These are phyloP conservation scores for Menidia menidia DNA, from an alignment of 2,797 vertebrate species.

Conservation along the genomic window DNA sequence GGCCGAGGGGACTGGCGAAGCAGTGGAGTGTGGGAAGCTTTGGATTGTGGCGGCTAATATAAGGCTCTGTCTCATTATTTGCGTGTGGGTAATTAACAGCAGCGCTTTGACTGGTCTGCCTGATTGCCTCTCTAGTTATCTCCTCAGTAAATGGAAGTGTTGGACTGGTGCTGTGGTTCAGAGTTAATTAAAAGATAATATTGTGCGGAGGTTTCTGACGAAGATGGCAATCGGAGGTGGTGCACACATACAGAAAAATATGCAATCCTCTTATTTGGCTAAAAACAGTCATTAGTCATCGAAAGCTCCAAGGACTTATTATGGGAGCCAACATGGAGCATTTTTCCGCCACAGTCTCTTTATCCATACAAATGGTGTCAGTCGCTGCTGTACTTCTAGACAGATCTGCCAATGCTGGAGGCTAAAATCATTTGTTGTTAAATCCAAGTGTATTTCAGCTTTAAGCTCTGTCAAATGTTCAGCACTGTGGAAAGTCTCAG, in stretches of 20 bases:
- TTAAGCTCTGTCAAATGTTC: neutral
- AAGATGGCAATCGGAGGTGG: constrained; percentile 67
- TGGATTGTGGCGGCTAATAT: constrained; percentile 83
- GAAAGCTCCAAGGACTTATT: constrained; percentile 14
- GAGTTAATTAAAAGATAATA: constrained; percentile 88
- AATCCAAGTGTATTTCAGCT: constrained; percentile 2
- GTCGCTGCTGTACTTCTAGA: constrained; percentile 13
- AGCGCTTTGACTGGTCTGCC: constrained; percentile 74
- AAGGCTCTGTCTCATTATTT: constrained; percentile 82
- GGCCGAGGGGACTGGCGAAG: constrained; percentile 68
- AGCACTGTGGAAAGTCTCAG: neutral
- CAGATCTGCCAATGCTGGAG: neutral
- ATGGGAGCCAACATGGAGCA: constrained; percentile 10
- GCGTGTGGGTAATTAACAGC: constrained; percentile 84
- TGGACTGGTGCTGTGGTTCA: constrained; percentile 78
- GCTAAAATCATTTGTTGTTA: neutral
- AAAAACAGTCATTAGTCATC: constrained; percentile 31
- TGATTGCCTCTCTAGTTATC: constrained; percentile 85
- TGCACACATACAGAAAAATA: constrained; percentile 36
- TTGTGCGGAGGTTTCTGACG: constrained; percentile 68
- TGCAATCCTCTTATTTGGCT: constrained; percentile 27
- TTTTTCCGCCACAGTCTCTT: constrained; percentile 2
- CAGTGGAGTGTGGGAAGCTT: constrained; percentile 77
- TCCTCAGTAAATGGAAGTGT: constrained; percentile 78
- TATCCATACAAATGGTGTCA: neutral